Evolutionary conservation across 2,888 invertebrate genomes (phyloP).

Genomic region (Kryphioiulus occultus): DNA sequence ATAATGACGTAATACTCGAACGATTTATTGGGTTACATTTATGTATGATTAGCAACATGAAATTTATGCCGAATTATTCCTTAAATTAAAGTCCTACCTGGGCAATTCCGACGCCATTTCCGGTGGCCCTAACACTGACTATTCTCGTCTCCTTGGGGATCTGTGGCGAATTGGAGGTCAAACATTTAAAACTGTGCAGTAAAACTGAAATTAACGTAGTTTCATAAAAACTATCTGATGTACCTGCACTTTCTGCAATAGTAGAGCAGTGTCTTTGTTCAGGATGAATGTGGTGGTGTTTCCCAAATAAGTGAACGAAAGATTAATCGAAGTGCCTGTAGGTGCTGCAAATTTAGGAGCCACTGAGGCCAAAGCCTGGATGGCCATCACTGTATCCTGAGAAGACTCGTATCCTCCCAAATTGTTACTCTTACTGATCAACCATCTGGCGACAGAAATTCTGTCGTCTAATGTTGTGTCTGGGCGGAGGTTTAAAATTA

Average conservation of each 20-base stretch:
- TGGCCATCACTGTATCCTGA: slow-evolving; percentile 43
- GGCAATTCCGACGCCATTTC: slow-evolving; percentile 41
- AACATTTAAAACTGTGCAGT: too few species aligned
- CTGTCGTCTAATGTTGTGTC: background rate
- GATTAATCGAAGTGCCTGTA: background rate
- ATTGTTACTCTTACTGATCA: background rate
- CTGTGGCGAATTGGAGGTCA: background rate
- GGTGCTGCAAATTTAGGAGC: background rate
- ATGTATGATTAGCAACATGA: too few species aligned
- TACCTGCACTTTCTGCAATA: background rate
- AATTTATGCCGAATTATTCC: too few species aligned
- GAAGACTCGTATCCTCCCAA: slow-evolving; percentile 30
- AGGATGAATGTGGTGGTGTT: background rate
- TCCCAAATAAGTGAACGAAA: background rate
- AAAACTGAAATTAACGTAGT: too few species aligned
- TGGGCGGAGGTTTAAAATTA: background rate
- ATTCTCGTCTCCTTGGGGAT: background rate
- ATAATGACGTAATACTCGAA: too few species aligned
- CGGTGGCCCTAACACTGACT: background rate
- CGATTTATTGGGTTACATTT: too few species aligned
- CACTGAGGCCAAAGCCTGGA: background rate
- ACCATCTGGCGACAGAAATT: background rate
- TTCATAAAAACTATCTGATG: too few species aligned
- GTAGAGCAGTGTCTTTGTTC: background rate
- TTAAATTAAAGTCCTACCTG: slow-evolving; percentile 22